Percentiles rank a stretch among this genome's conserved stretches.
phyloP scores from a whole-genome alignment of 2,888 invertebrate species.

The Cephus spinipes region DNA sequence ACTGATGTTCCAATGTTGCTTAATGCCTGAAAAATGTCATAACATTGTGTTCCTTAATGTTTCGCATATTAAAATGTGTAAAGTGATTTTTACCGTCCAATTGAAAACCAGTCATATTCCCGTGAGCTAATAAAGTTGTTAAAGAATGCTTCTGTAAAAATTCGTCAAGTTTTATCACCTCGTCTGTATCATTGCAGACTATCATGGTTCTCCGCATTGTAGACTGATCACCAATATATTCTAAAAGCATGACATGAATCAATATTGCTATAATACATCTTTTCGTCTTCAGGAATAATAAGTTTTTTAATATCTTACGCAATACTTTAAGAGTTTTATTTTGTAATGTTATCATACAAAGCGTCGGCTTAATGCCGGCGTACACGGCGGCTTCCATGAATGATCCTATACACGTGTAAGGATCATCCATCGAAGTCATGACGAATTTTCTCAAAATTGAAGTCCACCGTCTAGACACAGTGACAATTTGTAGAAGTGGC shows the following conservation, averaged over 20 bases:
- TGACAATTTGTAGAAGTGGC: slow-evolving; percentile 70
- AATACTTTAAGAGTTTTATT: slow-evolving; percentile 67
- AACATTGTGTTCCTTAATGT: slow-evolving; percentile 2
- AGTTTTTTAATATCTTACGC: slow-evolving; percentile 42
- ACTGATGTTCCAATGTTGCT: slow-evolving; percentile 64
- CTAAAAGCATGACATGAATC: slow-evolving; percentile 39
- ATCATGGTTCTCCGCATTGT: slow-evolving; percentile 72
- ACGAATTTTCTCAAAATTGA: slow-evolving; percentile 70
- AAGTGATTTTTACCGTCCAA: slow-evolving; percentile 35
- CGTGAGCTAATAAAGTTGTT: slow-evolving; percentile 52
- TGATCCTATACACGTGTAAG: slow-evolving; percentile 77
- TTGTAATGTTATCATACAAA: slow-evolving; percentile 65
- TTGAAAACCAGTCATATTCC: slow-evolving; percentile 45
- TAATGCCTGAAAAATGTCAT: slow-evolving; percentile 53
- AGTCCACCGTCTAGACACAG: slow-evolving; percentile 76
- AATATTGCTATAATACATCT: slow-evolving; percentile 9
- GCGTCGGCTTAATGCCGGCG: slow-evolving; percentile 69
- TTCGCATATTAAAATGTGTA: neutral
- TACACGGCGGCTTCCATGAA: slow-evolving; percentile 82
- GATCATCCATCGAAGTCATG: slow-evolving; percentile 69
- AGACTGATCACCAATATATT: slow-evolving; percentile 68
- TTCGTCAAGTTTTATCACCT: slow-evolving; percentile 68
- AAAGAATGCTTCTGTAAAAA: slow-evolving; percentile 52
- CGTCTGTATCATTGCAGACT: slow-evolving; percentile 70
- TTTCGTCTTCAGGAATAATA: slow-evolving; percentile 13